phyloP scores from a whole-genome alignment of 2,888 invertebrate genomes.

The Hirtodrosophila cameraria region DNA sequence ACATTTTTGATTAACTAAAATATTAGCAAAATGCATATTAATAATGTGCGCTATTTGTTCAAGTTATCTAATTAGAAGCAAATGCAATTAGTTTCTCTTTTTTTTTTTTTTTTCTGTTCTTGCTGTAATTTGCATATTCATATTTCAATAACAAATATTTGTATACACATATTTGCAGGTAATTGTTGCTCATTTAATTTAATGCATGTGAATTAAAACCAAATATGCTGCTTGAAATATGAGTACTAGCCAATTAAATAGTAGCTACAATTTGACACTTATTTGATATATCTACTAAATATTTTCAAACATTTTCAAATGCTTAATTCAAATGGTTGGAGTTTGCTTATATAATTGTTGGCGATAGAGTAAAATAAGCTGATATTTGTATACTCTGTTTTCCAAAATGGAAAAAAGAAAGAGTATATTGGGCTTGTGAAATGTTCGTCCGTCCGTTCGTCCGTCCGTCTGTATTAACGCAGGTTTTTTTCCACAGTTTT shows the following conservation, averaged over 20 bases:
- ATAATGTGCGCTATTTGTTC: slow-evolving; percentile 64
- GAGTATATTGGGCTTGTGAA: too few relatives aligned
- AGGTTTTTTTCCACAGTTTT: too few relatives aligned
- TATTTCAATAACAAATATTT: slow-evolving; percentile 23
- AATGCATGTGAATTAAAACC: slow-evolving; percentile 23
- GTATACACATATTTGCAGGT: neutral
- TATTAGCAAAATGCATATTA: slow-evolving; percentile 63
- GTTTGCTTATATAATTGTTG: too few relatives aligned
- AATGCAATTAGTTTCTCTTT: slow-evolving; percentile 22
- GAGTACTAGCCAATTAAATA: neutral
- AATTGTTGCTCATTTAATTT: slow-evolving; percentile 36
- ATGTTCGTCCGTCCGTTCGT: too few relatives aligned
- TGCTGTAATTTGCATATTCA: slow-evolving; percentile 34
- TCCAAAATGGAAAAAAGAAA: too few relatives aligned
- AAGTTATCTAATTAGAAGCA: slow-evolving; percentile 60
- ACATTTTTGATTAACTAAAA: slow-evolving; percentile 12
- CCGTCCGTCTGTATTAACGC: too few relatives aligned
- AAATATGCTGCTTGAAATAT: neutral
- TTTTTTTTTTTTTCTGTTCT: slow-evolving; percentile 1
- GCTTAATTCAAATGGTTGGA: too few relatives aligned
- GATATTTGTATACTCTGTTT: too few relatives aligned
- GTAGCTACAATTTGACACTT: neutral
- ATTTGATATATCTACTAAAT: too few relatives aligned
- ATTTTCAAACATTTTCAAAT: too few relatives aligned
- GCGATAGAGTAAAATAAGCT: too few relatives aligned